Evolutionary conservation across 2,888 invertebrate species (phyloP).

Genomic region (Rhingia campestris): DNA sequence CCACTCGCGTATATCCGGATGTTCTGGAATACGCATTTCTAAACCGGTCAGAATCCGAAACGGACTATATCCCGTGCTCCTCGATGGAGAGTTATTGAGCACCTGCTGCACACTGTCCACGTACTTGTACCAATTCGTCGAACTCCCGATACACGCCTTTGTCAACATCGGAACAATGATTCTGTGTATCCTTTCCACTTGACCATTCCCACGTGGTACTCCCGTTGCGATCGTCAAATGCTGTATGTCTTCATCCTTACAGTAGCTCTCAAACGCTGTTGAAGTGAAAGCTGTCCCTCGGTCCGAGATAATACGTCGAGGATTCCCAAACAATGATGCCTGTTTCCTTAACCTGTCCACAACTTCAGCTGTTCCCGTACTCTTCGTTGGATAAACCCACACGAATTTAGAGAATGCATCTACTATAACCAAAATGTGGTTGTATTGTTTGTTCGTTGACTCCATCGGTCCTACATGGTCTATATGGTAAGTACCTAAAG

Average conservation of each 20-base stretch:
- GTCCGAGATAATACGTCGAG: constrained; percentile 73
- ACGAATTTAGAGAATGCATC: background rate
- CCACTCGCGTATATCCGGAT: constrained; percentile 22
- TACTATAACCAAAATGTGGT: background rate
- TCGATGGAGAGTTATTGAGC: constrained; percentile 75
- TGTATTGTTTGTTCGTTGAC: background rate
- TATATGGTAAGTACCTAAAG: background rate
- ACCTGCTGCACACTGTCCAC: constrained; percentile 75
- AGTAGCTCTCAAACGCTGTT: background rate
- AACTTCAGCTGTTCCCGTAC: no score
- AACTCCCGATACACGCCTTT: constrained; percentile 77
- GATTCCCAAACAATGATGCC: no score
- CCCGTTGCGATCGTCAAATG: constrained; percentile 76
- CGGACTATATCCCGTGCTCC: constrained; percentile 71
- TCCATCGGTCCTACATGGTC: background rate
- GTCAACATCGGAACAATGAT: constrained; percentile 77
- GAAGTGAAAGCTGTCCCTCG: constrained; percentile 76
- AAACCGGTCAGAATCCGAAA: constrained; percentile 61
- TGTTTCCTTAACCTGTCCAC: no score
- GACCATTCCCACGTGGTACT: constrained; percentile 76
- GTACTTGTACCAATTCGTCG: constrained; percentile 77
- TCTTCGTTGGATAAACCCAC: no score
- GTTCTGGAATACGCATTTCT: constrained; percentile 25
- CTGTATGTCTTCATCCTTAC: constrained; percentile 67
- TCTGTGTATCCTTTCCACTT: constrained; percentile 78